Evolutionary conservation across 2,113 vertebrate species (phyloP), one percentile per base, ranked within the genome.

Genomic region (Etia nguti): DNA sequence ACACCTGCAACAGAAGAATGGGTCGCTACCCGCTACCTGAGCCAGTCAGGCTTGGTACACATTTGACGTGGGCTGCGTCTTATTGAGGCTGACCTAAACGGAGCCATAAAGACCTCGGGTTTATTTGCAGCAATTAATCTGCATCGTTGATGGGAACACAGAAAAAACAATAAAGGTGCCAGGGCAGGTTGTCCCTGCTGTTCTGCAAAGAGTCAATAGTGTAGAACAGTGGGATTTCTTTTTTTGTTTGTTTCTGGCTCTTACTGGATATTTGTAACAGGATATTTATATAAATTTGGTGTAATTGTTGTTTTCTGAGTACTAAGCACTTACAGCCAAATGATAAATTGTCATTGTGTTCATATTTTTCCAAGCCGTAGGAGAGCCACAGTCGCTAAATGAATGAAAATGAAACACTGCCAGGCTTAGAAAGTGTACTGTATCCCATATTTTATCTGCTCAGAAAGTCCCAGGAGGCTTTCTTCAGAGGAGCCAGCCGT

Each of bases 391-490:
- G 54, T 54, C 84, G 59, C 83, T 43, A 80, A 90, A 88, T 86
- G 88, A 90, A 93, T 90, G 80, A 73, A 88, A 93, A 86, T 56
- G 68, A 92, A 92, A 55, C 80, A 52, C 59, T 59, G 86, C 80
- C 83, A 83, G 92, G 80, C 81, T 73, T 68, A 31, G 75, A 92
- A 86, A 85, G 83, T 88, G 82, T 80, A 83, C 85, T 79, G 80
- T 83, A 93, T 93, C 90, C 88, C 89, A 86, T 88, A 85, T 93
- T 92, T 93, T 59, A 91, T 93, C 75, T 84, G 62, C 90, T 91
- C 81, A 55, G 85, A 81, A 85, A 83, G 36, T 87, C 92, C 85
- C 92, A 52, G 88, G 91, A 91, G 93, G 81, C 55, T 85, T 43
- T 80, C 81, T 92, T 93, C 90, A 93, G 90, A 93, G 91, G 90